A percentile compares a stretch with the other conserved stretches of the same genome.
These are phyloP conservation scores for Drosophila carrolli DNA, from an alignment of 1,140 invertebrate genomes.

Conservation along the genomic window DNA sequence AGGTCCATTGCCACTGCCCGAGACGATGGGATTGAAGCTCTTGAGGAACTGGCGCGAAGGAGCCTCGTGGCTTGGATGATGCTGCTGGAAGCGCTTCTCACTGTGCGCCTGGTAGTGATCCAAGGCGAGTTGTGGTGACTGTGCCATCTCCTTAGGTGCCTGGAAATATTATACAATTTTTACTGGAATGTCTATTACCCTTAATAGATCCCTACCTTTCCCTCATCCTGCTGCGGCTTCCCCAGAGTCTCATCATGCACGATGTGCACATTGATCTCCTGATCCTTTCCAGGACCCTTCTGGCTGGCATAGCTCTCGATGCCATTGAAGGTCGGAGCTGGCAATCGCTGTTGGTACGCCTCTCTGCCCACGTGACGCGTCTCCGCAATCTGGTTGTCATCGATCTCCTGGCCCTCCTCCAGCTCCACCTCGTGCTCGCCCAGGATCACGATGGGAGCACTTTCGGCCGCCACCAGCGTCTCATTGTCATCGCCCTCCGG, in stretches of 20 bases:
- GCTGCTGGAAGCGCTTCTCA: constrained; percentile 55
- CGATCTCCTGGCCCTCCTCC: constrained; percentile 56
- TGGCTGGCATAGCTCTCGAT: constrained; percentile 59
- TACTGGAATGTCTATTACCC: neutral
- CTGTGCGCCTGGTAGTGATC: constrained; percentile 58
- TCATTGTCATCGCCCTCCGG: constrained; percentile 59
- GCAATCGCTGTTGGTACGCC: constrained; percentile 50
- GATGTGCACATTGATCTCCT: constrained; percentile 74
- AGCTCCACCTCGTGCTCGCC: constrained; percentile 65
- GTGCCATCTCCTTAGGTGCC: neutral
- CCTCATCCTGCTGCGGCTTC: constrained; percentile 20
- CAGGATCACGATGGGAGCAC: constrained; percentile 73
- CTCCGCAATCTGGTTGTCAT: constrained; percentile 79
- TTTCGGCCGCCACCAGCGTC: constrained; percentile 62
- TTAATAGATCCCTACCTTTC: neutral
- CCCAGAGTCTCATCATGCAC: constrained; percentile 46
- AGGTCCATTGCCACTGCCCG: constrained; percentile 40
- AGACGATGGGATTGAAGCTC: constrained; percentile 68
- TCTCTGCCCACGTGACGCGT: constrained; percentile 54
- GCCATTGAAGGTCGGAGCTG: constrained; percentile 19
- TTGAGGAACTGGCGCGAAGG: constrained; percentile 76
- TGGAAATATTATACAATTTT: neutral
- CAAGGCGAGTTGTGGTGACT: constrained; percentile 12
- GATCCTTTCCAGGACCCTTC: constrained; percentile 58
- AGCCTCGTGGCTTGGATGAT: constrained; percentile 48